Conservation (phyloP, 2,888 invertebrate species). For the Hirtodrosophila duncani region DNA sequence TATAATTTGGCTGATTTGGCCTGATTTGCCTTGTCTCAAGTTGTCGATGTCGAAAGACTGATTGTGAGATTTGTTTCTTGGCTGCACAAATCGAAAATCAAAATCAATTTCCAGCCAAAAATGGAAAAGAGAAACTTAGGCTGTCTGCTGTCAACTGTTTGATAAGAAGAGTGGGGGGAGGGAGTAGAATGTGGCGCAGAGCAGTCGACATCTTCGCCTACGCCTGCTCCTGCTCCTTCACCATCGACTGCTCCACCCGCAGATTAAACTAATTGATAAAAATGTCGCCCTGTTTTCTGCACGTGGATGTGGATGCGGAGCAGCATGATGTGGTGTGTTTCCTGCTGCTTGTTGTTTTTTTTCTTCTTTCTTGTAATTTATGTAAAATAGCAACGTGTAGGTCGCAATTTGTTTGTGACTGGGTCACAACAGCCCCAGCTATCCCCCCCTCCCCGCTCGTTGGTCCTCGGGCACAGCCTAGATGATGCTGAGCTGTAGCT, state of each 20-base stretch:
- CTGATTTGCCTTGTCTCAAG: constrained; percentile 63
- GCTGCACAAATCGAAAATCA: constrained; percentile 55
- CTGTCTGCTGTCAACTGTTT: constrained; percentile 23
- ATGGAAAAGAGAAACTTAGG: too few relatives aligned
- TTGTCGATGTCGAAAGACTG: constrained; percentile 49
- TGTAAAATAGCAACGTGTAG: constrained; percentile 68
- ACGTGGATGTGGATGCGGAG: constrained; percentile 39
- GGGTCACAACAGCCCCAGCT: constrained; percentile 32
- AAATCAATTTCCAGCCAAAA: constrained; percentile 68
- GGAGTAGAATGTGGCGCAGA: constrained; percentile 20
- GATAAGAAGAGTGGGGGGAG: constrained; percentile 26
- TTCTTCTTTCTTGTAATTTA: constrained; percentile 61
- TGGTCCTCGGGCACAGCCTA: constrained; percentile 6
- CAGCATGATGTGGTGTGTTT: constrained; percentile 17
- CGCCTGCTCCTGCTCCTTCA: neutral
- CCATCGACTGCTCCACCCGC: constrained; percentile 8
- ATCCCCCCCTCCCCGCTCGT: neutral
- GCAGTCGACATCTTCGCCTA: constrained; percentile 17
- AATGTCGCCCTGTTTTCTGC: constrained; percentile 63
- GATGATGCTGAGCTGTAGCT: too few relatives aligned
- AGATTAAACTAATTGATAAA: constrained; percentile 73
- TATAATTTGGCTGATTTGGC: constrained; percentile 70
- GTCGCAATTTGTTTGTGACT: constrained; percentile 66
- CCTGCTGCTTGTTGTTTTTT: constrained; percentile 22
- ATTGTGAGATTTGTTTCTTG: constrained; percentile 15